Conservation (phyloP, 2,797 vertebrate genomes). For the Poecilia wingei region DNA sequence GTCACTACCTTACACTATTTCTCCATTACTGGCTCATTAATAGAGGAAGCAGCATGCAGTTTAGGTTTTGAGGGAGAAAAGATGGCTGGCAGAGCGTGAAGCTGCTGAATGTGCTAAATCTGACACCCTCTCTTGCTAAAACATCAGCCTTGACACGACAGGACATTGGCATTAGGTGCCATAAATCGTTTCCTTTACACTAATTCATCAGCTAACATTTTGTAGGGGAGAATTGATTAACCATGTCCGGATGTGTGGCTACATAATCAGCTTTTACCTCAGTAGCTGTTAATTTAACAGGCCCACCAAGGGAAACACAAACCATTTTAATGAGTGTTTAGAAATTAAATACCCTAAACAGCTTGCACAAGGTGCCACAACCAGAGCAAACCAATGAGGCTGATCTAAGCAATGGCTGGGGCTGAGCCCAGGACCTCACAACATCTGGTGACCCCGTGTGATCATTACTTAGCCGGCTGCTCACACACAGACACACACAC, state of each 20-base stretch:
- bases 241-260: slow-evolving; percentile 84
- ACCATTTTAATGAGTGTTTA: slow-evolving; percentile 88
- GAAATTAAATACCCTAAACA: slow-evolving; percentile 86
- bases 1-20: slow-evolving; percentile 85
- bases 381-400: slow-evolving; percentile 83
- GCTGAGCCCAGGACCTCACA: slow-evolving; percentile 74
- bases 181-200: slow-evolving; percentile 86
- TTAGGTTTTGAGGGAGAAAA: slow-evolving; percentile 79
- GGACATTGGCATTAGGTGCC: slow-evolving; percentile 83
- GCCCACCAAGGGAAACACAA: slow-evolving; percentile 87
- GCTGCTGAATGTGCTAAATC: slow-evolving; percentile 89
- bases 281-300: slow-evolving; percentile 87
- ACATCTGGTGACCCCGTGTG: slow-evolving; percentile 86
- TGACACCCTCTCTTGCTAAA: slow-evolving; percentile 83
- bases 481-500: slow-evolving; percentile 48
- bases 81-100: slow-evolving; percentile 76
- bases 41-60: slow-evolving; percentile 83
- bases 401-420: slow-evolving; percentile 81
- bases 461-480: slow-evolving; percentile 78
- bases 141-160: slow-evolving; percentile 86
- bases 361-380: slow-evolving; percentile 82
- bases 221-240: slow-evolving; percentile 83
- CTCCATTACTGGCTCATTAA: slow-evolving; percentile 93
- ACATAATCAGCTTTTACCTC: slow-evolving; percentile 87
- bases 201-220: slow-evolving; percentile 83